phyloP scores from a whole-genome alignment of 2,113 vertebrate species.

The Aythya baeri region DNA sequence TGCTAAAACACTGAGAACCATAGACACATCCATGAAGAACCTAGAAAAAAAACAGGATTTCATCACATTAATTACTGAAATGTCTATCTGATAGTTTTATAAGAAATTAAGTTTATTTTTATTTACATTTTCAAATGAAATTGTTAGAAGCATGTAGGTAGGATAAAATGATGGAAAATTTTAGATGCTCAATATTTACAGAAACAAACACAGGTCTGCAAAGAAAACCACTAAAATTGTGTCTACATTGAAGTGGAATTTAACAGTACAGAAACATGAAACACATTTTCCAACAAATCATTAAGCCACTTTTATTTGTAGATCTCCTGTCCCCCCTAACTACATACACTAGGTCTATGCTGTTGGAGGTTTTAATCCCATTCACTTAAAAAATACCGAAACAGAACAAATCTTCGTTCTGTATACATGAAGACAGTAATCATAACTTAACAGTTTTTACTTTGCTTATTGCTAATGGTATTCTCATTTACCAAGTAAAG shows the following conservation, averaged over 20 bases:
- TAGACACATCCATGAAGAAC: conserved; percentile 97
- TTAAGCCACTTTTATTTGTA: conserved; percentile 6
- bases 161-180: background rate
- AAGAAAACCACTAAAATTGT: background rate
- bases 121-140: background rate
- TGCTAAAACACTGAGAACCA: conserved; percentile 95
- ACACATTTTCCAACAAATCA: background rate
- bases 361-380: conserved; percentile 34
- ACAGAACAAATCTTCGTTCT: background rate
- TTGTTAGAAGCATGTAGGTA: background rate
- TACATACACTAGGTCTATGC: conserved; percentile 1
- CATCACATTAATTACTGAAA: background rate
- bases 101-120: background rate
- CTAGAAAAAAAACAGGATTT: conserved; percentile 70
- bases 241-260: background rate
- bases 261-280: background rate
- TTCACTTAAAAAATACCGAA: background rate
- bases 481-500: background rate
- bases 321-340: conserved; percentile 16
- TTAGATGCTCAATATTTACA: background rate
- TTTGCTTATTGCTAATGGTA: background rate
- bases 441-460: background rate
- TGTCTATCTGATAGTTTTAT: background rate
- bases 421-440: background rate
- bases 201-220: background rate